Percentiles rank a stretch among this genome's conserved stretches.
These are phyloP conservation scores for Chrysodeixis includens DNA, from an alignment of 2,888 invertebrate genomes.

Conservation along the genomic window DNA sequence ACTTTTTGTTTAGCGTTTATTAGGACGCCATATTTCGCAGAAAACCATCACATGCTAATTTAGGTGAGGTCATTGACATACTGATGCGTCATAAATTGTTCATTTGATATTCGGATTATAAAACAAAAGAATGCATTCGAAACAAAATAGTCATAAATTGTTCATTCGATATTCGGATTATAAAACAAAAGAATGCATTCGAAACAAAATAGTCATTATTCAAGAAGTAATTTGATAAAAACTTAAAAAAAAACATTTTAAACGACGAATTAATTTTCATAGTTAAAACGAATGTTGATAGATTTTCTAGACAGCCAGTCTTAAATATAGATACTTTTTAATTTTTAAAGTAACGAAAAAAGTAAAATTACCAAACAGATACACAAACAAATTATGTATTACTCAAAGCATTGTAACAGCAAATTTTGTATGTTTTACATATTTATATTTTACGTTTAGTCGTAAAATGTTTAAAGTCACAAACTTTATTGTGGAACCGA, in stretches of 20 bases:
- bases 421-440: conserved; percentile 71
- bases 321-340: too few species aligned
- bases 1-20: background rate
- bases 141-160: background rate
- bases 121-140: background rate
- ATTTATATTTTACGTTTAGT: conserved; percentile 77
- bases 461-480: conserved; percentile 82
- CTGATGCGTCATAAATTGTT: background rate
- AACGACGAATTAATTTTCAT: too few species aligned
- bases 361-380: background rate
- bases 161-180: too few species aligned
- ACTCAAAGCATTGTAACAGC: conserved; percentile 49
- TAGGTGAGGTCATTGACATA: background rate
- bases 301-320: background rate
- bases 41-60: background rate
- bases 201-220: too few species aligned
- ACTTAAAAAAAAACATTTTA: too few species aligned
- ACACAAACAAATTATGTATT: conserved; percentile 29
- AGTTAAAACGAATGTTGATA: too few species aligned
- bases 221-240: too few species aligned
- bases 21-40: conserved; percentile 3
- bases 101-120: background rate
- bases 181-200: too few species aligned
- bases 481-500: conserved; percentile 75
- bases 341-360: too few species aligned